Percentiles rank a stretch among this genome's conserved stretches.
These are phyloP conservation scores for Oryctes rhinoceros DNA, from an alignment of 1,140 invertebrate species.

Conservation along the genomic window DNA sequence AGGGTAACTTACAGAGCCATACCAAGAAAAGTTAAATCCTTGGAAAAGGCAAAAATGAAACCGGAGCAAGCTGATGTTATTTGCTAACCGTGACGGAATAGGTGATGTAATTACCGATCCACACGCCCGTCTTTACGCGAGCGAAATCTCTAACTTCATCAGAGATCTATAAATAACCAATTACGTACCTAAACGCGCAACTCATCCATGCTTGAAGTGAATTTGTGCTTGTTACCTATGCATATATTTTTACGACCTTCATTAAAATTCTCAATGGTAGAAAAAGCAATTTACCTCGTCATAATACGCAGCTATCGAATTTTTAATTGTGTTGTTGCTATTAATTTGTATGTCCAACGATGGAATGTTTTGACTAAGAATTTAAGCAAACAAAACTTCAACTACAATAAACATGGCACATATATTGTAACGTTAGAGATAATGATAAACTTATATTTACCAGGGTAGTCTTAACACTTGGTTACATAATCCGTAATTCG, in stretches of 20 bases:
- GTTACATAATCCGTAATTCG: no score
- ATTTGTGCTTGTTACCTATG: slow-evolving; percentile 18
- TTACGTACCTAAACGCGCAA: not conserved
- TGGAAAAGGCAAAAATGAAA: not conserved
- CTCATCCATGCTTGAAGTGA: slow-evolving; percentile 11
- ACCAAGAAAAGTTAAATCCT: not conserved
- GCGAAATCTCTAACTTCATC: slow-evolving; percentile 25
- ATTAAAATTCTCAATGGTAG: not conserved
- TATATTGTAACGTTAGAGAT: no score
- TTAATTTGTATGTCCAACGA: no score
- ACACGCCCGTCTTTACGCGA: slow-evolving; percentile 23
- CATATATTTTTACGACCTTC: slow-evolving; percentile 24
- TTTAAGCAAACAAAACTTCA: no score
- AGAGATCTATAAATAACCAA: slow-evolving; percentile 24
- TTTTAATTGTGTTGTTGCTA: no score
- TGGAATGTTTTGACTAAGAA: no score
- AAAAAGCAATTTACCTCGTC: not conserved
- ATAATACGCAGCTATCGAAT: no score
- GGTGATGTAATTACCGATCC: slow-evolving; percentile 16
- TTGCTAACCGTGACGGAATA: not conserved
- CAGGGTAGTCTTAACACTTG: no score
- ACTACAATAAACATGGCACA: no score
- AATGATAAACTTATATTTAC: no score
- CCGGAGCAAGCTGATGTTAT: not conserved
- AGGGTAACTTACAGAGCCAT: not conserved